Percentiles rank a stretch among this genome's conserved stretches.
Conservation (phyloP, 2,888 invertebrate genomes). For the Drosophila seclusa region DNA sequence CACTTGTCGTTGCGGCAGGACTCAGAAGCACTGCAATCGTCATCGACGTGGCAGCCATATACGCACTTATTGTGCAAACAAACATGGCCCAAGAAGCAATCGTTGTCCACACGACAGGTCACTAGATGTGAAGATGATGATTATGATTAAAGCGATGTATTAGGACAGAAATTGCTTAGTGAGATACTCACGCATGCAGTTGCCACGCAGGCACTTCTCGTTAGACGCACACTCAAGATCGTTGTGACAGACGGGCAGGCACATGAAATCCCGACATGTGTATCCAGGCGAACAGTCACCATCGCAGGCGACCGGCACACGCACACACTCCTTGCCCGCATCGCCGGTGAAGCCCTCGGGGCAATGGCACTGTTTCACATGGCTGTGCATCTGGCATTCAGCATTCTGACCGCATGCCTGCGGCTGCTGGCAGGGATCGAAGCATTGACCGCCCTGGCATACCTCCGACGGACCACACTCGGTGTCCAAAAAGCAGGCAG, state of each 20-base stretch:
- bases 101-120: conserved; percentile 95
- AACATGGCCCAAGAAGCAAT: conserved; percentile 96
- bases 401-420: conserved; percentile 94
- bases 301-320: conserved; percentile 92
- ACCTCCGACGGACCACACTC: conserved; percentile 93
- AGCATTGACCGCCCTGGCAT: conserved; percentile 92
- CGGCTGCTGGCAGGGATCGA: conserved; percentile 91
- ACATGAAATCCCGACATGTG: conserved; percentile 92
- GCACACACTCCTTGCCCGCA: conserved; percentile 92
- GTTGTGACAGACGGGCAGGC: conserved; percentile 90
- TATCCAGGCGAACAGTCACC: conserved; percentile 90
- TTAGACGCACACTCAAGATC: conserved; percentile 95
- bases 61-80: conserved; percentile 94
- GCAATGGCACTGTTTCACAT: conserved; percentile 92
- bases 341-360: conserved; percentile 94
- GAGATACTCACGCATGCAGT: conserved; percentile 90
- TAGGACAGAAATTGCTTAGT: background rate
- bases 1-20: conserved; percentile 93
- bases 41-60: conserved; percentile 93
- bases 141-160: background rate
- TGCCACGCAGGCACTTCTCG: conserved; percentile 93
- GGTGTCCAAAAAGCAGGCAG: conserved; percentile 91
- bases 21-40: conserved; percentile 94
- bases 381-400: conserved; percentile 89
- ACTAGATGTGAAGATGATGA: conserved; percentile 84